Evolutionary conservation across 2,113 vertebrate genomes (phyloP).

Genomic region (Bothrops jararaca): DNA sequence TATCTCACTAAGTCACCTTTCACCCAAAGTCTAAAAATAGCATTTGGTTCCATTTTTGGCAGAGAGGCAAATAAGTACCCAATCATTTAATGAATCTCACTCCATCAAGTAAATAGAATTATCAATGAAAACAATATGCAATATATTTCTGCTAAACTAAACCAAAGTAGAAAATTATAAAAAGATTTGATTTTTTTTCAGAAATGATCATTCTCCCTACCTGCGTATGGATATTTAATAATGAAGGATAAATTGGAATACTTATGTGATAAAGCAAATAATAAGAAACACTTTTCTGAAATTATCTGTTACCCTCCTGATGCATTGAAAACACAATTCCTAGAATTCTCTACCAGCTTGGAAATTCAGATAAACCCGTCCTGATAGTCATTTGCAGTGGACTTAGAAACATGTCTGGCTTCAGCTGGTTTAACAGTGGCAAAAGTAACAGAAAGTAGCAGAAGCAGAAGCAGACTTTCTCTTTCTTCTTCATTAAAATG

Average conservation of each 20-base stretch:
- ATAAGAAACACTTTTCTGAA: neutral
- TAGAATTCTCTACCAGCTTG: neutral
- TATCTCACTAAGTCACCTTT: slow-evolving; percentile 1
- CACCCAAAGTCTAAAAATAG: neutral
- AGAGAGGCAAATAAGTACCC: neutral
- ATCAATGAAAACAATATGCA: neutral
- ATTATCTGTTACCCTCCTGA: neutral
- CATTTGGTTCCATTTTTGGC: neutral
- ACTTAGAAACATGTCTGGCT: neutral
- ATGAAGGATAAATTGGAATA: neutral
- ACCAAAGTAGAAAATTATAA: neutral
- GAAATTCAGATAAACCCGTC: neutral
- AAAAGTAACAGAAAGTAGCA: neutral
- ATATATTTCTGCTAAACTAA: neutral
- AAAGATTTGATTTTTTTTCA: neutral
- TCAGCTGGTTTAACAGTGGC: neutral
- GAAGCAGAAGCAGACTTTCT: neutral
- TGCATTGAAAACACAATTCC: neutral
- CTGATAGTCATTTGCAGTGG: neutral
- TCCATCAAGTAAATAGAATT: neutral
- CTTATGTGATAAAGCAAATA: neutral
- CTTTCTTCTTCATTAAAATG: neutral
- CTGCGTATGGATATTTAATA: neutral
- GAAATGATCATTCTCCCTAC: neutral
- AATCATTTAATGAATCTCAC: neutral